Evolutionary conservation across 2,888 invertebrate species (phyloP).

Genomic region (Scaptomyza flava): DNA sequence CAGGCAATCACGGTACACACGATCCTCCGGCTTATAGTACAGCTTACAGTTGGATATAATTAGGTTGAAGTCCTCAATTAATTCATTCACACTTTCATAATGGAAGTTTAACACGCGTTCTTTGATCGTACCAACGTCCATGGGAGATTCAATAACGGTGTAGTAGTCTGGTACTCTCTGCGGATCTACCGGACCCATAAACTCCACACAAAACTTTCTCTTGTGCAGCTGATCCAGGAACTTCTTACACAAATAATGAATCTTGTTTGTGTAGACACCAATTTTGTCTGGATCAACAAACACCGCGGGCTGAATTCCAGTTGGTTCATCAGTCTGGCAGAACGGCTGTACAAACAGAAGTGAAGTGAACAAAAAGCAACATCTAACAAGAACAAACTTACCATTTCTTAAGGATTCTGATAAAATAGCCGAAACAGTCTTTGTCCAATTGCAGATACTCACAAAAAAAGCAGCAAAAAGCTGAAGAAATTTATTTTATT

Average conservation of each 20-base stretch:
- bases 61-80: constrained; percentile 32
- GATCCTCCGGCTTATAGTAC: constrained; percentile 14
- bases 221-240: constrained; percentile 41
- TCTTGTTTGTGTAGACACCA: constrained; percentile 43
- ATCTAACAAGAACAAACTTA: background rate
- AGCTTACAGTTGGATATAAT: constrained; percentile 36
- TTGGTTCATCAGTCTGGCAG: constrained; percentile 8
- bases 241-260: constrained; percentile 48
- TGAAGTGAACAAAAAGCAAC: background rate
- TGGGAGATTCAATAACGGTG: constrained; percentile 19
- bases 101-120: constrained; percentile 42
- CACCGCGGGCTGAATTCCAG: constrained; percentile 39
- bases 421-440: no score
- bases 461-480: no score
- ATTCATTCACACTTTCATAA: constrained; percentile 23
- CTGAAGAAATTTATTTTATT: no score
- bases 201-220: constrained; percentile 45
- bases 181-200: constrained; percentile 50
- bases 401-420: background rate
- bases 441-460: no score
- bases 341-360: background rate
- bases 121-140: constrained; percentile 50
- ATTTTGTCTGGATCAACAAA: constrained; percentile 7
- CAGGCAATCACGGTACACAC: constrained; percentile 31
- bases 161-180: constrained; percentile 33